phyloP scores from a whole-genome alignment of 1,140 invertebrate species.

The Nasonia vitripennis region DNA sequence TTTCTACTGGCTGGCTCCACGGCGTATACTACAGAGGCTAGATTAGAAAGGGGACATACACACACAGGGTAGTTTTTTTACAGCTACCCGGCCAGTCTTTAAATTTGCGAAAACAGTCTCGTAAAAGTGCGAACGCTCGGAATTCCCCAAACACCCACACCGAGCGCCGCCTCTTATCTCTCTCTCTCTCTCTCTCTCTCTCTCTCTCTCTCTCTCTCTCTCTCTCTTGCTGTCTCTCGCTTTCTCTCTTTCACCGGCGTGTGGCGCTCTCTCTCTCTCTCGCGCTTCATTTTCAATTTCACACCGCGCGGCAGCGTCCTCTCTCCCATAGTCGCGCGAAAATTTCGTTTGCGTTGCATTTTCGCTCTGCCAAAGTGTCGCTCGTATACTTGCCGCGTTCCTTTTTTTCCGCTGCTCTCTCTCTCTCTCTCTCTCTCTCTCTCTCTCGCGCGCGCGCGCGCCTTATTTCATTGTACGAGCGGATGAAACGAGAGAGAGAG shows the following conservation, averaged over 20 bases:
- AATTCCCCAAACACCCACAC: slow-evolving; percentile 50
- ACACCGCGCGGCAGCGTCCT: not conserved
- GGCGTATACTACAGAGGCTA: not conserved
- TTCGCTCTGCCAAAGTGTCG: not conserved
- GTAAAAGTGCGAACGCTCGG: slow-evolving; percentile 52
- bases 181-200: not conserved
- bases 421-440: too few relatives aligned
- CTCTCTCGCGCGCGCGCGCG: too few relatives aligned
- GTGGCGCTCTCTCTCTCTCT: slow-evolving; percentile 17
- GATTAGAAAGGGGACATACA: slow-evolving; percentile 39
- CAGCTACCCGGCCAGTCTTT: slow-evolving; percentile 44
- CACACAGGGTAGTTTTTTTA: slow-evolving; percentile 52
- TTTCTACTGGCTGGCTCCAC: not conserved
- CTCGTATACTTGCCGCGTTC: not conserved
- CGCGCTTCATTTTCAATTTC: slow-evolving; percentile 52
- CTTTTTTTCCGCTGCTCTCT: not conserved
- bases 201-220: not conserved
- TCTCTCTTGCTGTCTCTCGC: slow-evolving; percentile 6
- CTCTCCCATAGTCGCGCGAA: not conserved
- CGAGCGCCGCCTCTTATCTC: slow-evolving; percentile 39
- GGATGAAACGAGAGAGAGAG: not conserved
- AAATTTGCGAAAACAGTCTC: slow-evolving; percentile 62
- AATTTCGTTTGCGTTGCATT: slow-evolving; percentile 38
- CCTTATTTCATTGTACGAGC: not conserved
- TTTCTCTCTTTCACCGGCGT: slow-evolving; percentile 39